These are phyloP conservation scores for Macrobrachium rosenbergii DNA, from an alignment of 1,140 invertebrate species.

Conservation along the genomic window DNA sequence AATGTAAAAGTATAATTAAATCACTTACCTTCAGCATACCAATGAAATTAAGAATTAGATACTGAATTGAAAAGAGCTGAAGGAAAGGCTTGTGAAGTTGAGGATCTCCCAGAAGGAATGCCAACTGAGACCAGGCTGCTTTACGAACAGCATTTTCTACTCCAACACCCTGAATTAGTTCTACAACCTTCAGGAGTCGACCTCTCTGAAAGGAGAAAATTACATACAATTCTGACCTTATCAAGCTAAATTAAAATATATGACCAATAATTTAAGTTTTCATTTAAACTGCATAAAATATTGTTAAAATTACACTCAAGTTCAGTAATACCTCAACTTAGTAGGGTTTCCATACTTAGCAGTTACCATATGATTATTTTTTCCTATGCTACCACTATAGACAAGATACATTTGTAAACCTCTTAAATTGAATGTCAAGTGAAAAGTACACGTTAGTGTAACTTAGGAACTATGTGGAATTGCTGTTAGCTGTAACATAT, in stretches of 20 bases:
- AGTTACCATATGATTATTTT: no score
- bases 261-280: not conserved
- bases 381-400: no score
- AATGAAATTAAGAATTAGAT: constrained; percentile 31
- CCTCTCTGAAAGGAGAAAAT: constrained; percentile 1
- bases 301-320: no score
- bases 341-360: no score
- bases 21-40: constrained; percentile 39
- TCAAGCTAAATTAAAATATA: not conserved
- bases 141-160: constrained; percentile 32
- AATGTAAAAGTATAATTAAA: not conserved
- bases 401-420: no score
- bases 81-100: constrained; percentile 43
- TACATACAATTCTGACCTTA: no score
- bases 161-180: constrained; percentile 29
- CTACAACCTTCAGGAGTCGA: constrained; percentile 40
- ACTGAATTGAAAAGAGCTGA: constrained; percentile 41
- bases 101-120: constrained; percentile 47
- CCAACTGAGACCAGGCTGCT: constrained; percentile 53
- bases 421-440: no score
- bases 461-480: no score
- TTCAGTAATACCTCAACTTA: no score
- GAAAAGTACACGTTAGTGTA: no score
- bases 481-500: no score
- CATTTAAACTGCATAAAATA: no score